phyloP scores from a whole-genome alignment of 1,140 invertebrate species.

The Heterodera schachtii region DNA sequence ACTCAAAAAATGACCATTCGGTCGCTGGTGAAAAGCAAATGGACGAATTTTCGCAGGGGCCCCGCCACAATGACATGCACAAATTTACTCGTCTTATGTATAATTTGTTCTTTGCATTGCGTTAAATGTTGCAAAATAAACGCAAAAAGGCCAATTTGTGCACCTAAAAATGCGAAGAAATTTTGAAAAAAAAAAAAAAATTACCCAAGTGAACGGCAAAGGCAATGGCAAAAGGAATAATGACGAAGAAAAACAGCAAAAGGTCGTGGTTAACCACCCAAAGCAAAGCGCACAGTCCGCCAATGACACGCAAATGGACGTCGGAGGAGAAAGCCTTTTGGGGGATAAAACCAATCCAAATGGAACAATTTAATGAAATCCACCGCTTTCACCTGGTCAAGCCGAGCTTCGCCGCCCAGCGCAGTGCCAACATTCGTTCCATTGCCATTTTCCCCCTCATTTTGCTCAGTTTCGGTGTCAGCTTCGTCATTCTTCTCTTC shows the following conservation, averaged over 20 bases:
- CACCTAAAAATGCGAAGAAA: conserved; percentile 31
- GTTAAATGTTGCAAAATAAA: conserved; percentile 32
- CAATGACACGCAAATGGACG: conserved; percentile 73
- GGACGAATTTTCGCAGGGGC: conserved; percentile 68
- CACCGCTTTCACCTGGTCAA: background rate
- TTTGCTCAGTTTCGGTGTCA: conserved; percentile 25
- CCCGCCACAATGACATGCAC: conserved; percentile 68
- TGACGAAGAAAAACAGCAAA: conserved; percentile 72
- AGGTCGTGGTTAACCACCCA: conserved; percentile 76
- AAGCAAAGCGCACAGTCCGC: conserved; percentile 75
- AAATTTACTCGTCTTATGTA: conserved; percentile 32
- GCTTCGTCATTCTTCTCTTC: conserved; percentile 25
- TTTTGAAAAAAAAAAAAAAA: conserved; percentile 39
- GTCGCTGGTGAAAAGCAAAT: conserved; percentile 72
- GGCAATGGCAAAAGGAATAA: conserved; percentile 74
- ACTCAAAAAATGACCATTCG: conserved; percentile 67
- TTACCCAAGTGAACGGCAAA: conserved; percentile 71
- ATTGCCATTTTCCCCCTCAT: conserved; percentile 25
- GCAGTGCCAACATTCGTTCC: conserved; percentile 1
- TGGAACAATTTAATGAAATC: background rate
- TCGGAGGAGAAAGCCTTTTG: conserved; percentile 67
- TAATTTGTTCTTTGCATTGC: conserved; percentile 1
- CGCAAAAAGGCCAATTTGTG: conserved; percentile 62
- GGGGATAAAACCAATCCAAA: conserved; percentile 6
- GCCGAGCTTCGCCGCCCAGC: background rate